These are phyloP conservation scores for Drosophila yooni DNA, from an alignment of 2,888 invertebrate species.

Conservation along the genomic window DNA sequence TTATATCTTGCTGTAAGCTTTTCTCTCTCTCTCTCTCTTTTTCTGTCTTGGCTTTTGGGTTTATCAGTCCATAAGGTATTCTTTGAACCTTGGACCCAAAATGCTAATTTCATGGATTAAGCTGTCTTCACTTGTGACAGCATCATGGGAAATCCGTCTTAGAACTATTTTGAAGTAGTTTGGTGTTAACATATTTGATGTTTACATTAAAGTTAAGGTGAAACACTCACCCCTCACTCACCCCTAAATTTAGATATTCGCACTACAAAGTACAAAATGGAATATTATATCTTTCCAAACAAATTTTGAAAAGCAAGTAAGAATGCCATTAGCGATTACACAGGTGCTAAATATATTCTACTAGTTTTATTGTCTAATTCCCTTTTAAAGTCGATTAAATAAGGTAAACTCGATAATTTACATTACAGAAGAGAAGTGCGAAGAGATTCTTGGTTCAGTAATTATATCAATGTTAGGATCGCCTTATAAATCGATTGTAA, in stretches of 20 bases:
- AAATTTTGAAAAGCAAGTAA: not conserved
- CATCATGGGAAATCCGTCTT: not conserved
- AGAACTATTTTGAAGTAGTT: not conserved
- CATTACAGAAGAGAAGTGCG: not conserved
- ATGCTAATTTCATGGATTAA: not conserved
- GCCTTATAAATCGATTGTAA: not conserved
- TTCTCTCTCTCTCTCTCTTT: not conserved
- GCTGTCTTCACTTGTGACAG: slow-evolving; percentile 4
- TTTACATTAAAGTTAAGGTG: not conserved
- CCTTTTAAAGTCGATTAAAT: not conserved
- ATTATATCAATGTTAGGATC: not conserved
- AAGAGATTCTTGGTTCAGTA: not conserved
- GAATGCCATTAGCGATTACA: not conserved
- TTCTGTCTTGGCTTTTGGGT: not conserved
- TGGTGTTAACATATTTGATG: not conserved
- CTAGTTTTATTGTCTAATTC: not conserved
- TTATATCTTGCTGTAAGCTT: not conserved
- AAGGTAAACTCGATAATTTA: too few species aligned
- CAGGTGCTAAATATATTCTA: not conserved
- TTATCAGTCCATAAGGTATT: not conserved
- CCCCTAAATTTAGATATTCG: not conserved
- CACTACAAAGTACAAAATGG: not conserved
- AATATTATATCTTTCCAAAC: not conserved
- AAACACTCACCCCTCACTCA: not conserved
- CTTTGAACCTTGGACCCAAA: not conserved